Evolutionary conservation across 1,140 invertebrate genomes (phyloP).

Genomic region (Drosophila equinoxialis): DNA sequence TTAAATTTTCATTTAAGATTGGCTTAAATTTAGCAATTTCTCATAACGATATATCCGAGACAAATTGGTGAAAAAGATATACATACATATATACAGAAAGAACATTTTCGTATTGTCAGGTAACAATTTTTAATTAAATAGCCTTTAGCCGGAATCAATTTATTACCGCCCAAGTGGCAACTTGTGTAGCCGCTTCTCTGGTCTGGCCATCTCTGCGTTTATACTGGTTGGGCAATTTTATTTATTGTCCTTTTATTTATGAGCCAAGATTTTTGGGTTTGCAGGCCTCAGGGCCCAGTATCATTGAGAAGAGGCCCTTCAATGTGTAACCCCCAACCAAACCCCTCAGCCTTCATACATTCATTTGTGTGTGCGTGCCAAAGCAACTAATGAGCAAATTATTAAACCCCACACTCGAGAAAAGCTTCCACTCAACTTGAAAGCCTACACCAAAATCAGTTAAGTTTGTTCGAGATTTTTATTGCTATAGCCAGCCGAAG

Average conservation of each 20-base stretch:
- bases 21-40: not conserved
- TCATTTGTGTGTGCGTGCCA: constrained; percentile 44
- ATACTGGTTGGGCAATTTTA: constrained; percentile 45
- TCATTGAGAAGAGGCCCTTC: constrained; percentile 29
- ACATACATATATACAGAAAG: not conserved
- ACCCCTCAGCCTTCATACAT: not conserved
- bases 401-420: constrained; percentile 41
- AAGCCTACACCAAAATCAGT: not conserved
- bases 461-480: constrained; percentile 28
- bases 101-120: constrained; percentile 7
- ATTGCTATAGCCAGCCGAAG: constrained; percentile 32
- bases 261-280: constrained; percentile 18
- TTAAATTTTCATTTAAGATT: too few relatives aligned
- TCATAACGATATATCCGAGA: not conserved
- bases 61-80: not conserved
- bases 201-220: not conserved
- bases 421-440: constrained; percentile 7
- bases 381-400: constrained; percentile 69
- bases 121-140: constrained; percentile 18
- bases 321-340: not conserved
- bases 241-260: constrained; percentile 68
- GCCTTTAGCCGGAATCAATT: not conserved
- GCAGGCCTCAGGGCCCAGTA: constrained; percentile 4
- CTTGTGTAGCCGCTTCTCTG: not conserved
- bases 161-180: not conserved